These are phyloP conservation scores for Trypoxylus dichotomus DNA, from an alignment of 1,140 invertebrate species.

Conservation along the genomic window DNA sequence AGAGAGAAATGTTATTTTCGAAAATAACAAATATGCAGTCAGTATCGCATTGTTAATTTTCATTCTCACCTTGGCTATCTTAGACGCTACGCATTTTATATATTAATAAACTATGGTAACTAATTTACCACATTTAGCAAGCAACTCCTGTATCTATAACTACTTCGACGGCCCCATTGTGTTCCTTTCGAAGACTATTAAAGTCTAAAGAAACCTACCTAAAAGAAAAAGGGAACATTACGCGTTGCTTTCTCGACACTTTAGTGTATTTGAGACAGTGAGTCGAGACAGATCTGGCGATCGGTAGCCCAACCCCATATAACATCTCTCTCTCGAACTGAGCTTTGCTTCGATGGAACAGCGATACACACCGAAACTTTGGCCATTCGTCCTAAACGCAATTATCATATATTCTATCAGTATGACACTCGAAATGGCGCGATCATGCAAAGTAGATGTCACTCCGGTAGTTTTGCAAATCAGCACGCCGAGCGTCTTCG, in stretches of 20 bases:
- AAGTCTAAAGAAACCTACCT: neutral
- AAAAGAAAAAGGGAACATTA: neutral
- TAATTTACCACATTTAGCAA: neutral
- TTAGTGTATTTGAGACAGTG: conserved; percentile 22
- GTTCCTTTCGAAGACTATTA: neutral
- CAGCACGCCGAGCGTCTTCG: conserved; percentile 33
- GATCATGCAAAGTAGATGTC: conserved; percentile 47
- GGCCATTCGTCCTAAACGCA: conserved; percentile 44
- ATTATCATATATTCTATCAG: conserved; percentile 47
- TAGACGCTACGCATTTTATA: too few relatives aligned
- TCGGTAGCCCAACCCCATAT: neutral
- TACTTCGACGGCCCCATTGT: neutral
- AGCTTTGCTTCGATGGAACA: conserved; percentile 40
- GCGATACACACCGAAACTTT: conserved; percentile 45
- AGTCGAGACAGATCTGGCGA: neutral
- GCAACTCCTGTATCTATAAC: neutral
- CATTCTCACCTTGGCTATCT: too few relatives aligned
- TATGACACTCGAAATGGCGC: conserved; percentile 44
- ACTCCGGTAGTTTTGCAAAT: conserved; percentile 40
- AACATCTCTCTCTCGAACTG: conserved; percentile 21
- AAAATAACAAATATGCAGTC: too few relatives aligned
- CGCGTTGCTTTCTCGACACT: neutral
- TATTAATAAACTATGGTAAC: neutral
- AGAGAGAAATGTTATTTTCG: too few relatives aligned
- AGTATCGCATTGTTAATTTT: too few relatives aligned